These are phyloP conservation scores for Karalla daura DNA, from an alignment of 2,797 vertebrate species.

Conservation along the genomic window DNA sequence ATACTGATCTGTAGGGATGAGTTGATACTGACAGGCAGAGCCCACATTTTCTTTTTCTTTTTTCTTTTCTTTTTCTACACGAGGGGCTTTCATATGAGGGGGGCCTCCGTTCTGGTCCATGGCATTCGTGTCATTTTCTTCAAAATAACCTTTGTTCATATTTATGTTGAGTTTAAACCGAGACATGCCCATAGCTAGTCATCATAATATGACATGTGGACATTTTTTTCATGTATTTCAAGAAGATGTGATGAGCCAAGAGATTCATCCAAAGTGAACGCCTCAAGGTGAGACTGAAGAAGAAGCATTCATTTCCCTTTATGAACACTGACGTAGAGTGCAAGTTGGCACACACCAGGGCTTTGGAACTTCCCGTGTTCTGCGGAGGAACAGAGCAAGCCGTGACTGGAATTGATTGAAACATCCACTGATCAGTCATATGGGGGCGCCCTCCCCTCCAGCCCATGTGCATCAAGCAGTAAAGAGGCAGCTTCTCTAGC, in stretches of 20 bases:
- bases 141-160: conserved; percentile 16
- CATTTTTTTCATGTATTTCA: conserved; percentile 1
- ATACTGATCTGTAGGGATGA: conserved; percentile 70
- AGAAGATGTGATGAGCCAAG: conserved; percentile 2
- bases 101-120: conserved; percentile 38
- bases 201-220: background rate
- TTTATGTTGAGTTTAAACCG: background rate
- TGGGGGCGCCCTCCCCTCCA: conserved; percentile 73
- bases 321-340: background rate
- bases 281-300: background rate
- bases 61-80: conserved; percentile 62
- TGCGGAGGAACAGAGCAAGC: conserved; percentile 11
- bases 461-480: conserved; percentile 17
- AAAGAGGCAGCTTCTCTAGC: conserved; percentile 37
- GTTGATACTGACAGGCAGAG: conserved; percentile 59
- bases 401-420: conserved; percentile 3
- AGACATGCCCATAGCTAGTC: background rate
- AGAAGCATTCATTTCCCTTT: conserved; percentile 7
- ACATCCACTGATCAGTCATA: conserved; percentile 49
- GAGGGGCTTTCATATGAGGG: conserved; percentile 39
- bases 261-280: conserved; percentile 1
- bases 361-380: background rate
- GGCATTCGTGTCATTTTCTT: conserved; percentile 44
- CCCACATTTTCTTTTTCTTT: too few relatives aligned
- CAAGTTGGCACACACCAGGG: conserved; percentile 12